Conservation (phyloP, 2,797 vertebrate genomes). For the Catostomus latipinnis region DNA sequence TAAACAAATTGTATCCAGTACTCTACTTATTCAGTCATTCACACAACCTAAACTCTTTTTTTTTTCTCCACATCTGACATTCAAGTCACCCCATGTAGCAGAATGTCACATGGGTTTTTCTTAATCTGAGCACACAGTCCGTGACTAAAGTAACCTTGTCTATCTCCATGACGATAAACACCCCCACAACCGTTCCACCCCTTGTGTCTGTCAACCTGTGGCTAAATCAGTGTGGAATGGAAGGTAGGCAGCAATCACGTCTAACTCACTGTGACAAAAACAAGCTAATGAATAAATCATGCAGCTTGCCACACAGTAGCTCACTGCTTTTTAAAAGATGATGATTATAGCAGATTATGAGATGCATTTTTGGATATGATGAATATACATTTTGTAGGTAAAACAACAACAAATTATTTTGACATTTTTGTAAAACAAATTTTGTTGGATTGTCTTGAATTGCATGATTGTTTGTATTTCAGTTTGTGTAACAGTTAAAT, state of each 20-base stretch:
- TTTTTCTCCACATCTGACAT: constrained; percentile 13
- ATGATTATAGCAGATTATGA: not conserved
- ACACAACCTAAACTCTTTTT: not conserved
- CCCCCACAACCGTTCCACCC: constrained; percentile 32
- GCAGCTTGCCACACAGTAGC: not conserved
- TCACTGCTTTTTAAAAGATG: constrained; percentile 9
- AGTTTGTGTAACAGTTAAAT: constrained; percentile 4
- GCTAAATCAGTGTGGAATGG: constrained; percentile 22
- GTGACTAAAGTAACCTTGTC: constrained; percentile 46
- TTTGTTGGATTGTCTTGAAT: not conserved
- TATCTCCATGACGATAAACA: constrained; percentile 47
- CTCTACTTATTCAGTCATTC: not conserved
- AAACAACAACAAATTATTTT: not conserved
- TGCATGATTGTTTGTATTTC: constrained; percentile 10
- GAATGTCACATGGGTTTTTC: constrained; percentile 24
- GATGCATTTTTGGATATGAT: not conserved
- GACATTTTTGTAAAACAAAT: not conserved
- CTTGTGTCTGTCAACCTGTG: constrained; percentile 28
- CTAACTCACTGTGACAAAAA: constrained; percentile 46
- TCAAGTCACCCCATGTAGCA: constrained; percentile 19
- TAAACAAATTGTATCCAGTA: not conserved
- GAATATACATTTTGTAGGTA: not conserved
- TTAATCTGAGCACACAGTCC: constrained; percentile 30
- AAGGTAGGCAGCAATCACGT: constrained; percentile 44
- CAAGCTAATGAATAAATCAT: constrained; percentile 48